Evolutionary conservation across 2,888 invertebrate species (phyloP).

Genomic region (Pheosia gnoma): DNA sequence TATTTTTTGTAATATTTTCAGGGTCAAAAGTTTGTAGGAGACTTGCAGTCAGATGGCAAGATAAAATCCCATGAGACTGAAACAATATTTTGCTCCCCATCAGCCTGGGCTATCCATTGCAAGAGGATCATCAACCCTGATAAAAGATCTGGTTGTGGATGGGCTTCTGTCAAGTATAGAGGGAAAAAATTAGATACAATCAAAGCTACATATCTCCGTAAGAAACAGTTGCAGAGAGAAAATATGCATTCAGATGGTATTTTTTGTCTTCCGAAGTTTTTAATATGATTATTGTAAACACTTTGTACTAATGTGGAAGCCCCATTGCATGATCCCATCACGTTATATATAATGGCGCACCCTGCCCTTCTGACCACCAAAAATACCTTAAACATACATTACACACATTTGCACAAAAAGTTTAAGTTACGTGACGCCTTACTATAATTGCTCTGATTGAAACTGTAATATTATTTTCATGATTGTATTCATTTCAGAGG

Average conservation of each 20-base stretch:
- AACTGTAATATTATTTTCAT: neutral
- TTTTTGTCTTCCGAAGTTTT: conserved; percentile 6
- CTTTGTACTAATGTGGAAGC: too few species aligned
- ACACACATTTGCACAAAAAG: too few species aligned
- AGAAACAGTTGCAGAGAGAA: conserved; percentile 85
- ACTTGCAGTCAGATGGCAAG: conserved; percentile 93
- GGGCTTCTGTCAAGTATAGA: conserved; percentile 95
- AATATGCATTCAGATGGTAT: conserved; percentile 79
- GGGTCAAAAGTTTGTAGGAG: conserved; percentile 96
- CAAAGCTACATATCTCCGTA: conserved; percentile 93
- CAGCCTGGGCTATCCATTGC: conserved; percentile 97
- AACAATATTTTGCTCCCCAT: conserved; percentile 94
- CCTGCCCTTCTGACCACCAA: too few species aligned
- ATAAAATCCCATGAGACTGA: conserved; percentile 95
- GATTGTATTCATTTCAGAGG: conserved; percentile 78
- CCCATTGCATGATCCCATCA: too few species aligned
- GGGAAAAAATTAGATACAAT: conserved; percentile 95
- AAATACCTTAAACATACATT: too few species aligned
- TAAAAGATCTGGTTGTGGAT: conserved; percentile 96
- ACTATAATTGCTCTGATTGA: neutral
- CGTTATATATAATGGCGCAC: too few species aligned
- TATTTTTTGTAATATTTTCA: conserved; percentile 53
- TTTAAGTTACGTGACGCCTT: too few species aligned
- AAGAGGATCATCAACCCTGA: conserved; percentile 95
- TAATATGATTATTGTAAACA: too few species aligned